These are phyloP conservation scores for Apantesis nais DNA, from an alignment of 2,888 invertebrate species.

Conservation along the genomic window DNA sequence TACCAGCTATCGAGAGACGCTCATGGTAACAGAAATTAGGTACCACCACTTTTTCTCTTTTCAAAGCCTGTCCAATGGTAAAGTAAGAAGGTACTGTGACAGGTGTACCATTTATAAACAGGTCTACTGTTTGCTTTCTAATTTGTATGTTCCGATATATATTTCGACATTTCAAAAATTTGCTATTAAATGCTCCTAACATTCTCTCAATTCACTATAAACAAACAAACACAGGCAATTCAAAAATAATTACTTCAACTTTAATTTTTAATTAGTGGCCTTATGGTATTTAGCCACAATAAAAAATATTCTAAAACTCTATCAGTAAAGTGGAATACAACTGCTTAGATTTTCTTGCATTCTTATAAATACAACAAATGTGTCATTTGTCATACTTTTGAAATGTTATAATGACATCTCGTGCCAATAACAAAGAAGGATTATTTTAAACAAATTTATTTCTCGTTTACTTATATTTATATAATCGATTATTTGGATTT, in stretches of 20 bases:
- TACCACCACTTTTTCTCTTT: constrained; percentile 73
- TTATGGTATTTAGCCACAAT: too few species aligned
- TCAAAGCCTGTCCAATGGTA: constrained; percentile 92
- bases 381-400: background rate
- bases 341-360: too few species aligned
- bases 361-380: background rate
- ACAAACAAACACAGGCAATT: background rate
- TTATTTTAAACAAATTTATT: background rate
- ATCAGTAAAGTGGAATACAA: too few species aligned
- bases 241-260: background rate
- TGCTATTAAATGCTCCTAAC: constrained; percentile 52
- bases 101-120: constrained; percentile 97
- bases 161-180: constrained; percentile 48
- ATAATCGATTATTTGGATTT: background rate
- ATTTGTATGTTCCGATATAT: constrained; percentile 38
- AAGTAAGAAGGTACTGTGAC: constrained; percentile 96
- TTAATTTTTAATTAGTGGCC: too few species aligned
- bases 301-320: too few species aligned
- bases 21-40: constrained; percentile 99
- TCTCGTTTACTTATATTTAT: background rate
- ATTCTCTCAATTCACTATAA: constrained; percentile 42
- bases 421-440: background rate
- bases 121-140: constrained; percentile 79
- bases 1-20: constrained; percentile 98
- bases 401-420: background rate